Base-by-base conservation (phyloP, 2,113 vertebrate species). In the Paradisaea rubra region DNA sequence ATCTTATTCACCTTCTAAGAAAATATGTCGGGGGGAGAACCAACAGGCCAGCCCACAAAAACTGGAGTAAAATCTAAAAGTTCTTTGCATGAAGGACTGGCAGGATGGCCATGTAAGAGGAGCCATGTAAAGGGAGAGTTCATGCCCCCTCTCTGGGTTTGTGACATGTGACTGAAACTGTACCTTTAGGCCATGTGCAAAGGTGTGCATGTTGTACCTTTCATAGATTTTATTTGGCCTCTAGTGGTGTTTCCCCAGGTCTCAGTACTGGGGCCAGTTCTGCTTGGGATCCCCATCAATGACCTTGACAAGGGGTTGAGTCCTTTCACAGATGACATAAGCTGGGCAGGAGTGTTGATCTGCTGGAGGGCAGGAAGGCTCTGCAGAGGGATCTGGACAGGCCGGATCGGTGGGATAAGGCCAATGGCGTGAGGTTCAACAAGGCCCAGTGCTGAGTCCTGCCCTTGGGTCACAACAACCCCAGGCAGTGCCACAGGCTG, bases 311-410 rank as follows among this genome's bases (percentile, higher is more conserved):
- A 53, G 15, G 16, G 22, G 6, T 33, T 27, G 23, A 25, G 21
- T 31, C 39, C 39, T 41, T 41, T 41, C 39, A 8, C 33, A 31
- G 33, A 13, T 5, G 11, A 18, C 7, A 27, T 7, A 41, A 3
- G 6, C 0, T 63, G 33, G 7, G 8, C 1, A 0, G 16, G 0
- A 61, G 3, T 20, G 13, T 11, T 45, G 39, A 14, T 45, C 13
- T 37, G 10, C 56, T 42, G 45, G 17, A 72, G 33, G 6, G 11
- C 15, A 54, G 39, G n/a, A 45, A 37, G 39, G 9, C 41, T 15
- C n/a, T 72, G 68, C 49, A 83, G 68, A 54, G 22, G 22, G 41
- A 22, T 54, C 27, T 22, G 57, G 21, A 3, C 47, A 63, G 39
- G 39, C n/a, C 64, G 59, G 6, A 45, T 53, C 13, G 3, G 28